Percentiles rank a stretch among this genome's conserved stretches.
phyloP scores from a whole-genome alignment of 2,797 vertebrate genomes.

The Acropternis orthonyx region DNA sequence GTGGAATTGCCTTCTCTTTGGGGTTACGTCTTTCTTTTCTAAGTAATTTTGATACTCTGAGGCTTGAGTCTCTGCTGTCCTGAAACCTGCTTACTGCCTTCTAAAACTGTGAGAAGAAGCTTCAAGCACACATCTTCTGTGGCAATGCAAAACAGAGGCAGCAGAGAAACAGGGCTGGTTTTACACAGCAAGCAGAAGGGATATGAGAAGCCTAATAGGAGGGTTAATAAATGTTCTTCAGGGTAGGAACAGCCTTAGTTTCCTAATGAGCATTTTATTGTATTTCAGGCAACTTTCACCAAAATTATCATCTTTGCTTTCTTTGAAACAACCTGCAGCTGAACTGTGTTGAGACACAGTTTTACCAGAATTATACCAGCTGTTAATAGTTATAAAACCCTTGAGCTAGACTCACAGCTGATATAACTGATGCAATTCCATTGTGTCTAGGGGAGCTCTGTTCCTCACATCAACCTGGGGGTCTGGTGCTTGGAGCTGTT shows the following conservation, averaged over 20 bases:
- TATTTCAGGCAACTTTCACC: constrained; percentile 9
- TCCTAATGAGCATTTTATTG: constrained; percentile 1
- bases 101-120: background rate
- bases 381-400: background rate
- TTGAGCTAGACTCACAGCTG: background rate
- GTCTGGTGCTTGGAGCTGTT: background rate
- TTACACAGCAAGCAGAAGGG: background rate
- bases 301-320: constrained; percentile 1
- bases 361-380: constrained; percentile 28
- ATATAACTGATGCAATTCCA: background rate
- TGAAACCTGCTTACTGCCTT: background rate
- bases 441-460: background rate
- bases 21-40: background rate
- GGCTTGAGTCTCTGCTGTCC: background rate
- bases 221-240: background rate
- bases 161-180: background rate
- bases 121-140: background rate
- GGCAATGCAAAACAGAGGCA: background rate
- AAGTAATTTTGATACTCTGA: background rate
- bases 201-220: background rate
- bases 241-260: background rate
- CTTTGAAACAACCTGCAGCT: constrained; percentile 26
- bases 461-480: background rate
- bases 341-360: constrained; percentile 1
- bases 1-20: background rate